Percentiles rank a stretch among this genome's conserved stretches.
phyloP scores from a whole-genome alignment of 2,797 vertebrate genomes.

The Selene dorsalis region DNA sequence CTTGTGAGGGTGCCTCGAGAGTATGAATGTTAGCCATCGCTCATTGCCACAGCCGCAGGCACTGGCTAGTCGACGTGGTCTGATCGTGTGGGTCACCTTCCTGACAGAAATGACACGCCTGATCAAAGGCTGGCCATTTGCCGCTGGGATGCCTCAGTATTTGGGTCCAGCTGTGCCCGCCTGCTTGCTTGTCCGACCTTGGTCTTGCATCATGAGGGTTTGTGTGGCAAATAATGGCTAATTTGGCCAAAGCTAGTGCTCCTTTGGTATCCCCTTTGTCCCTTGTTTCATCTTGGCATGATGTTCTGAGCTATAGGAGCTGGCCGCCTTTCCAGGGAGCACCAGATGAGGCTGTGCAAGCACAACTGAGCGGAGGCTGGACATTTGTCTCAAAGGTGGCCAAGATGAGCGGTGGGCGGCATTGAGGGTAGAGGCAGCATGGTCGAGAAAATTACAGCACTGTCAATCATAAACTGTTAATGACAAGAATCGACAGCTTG shows the following conservation, averaged over 20 bases:
- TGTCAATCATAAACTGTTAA: constrained; percentile 53
- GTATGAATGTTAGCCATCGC: constrained; percentile 41
- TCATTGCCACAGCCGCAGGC: constrained; percentile 35
- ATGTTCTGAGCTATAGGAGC: constrained; percentile 52
- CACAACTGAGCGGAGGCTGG: constrained; percentile 34
- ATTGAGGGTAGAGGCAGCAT: constrained; percentile 3
- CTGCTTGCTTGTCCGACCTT: constrained; percentile 77
- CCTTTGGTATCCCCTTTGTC: constrained; percentile 70
- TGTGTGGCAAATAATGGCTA: constrained; percentile 75
- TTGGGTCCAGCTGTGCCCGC: constrained; percentile 70
- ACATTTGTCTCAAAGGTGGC: constrained; percentile 41
- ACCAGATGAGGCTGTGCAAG: constrained; percentile 39
- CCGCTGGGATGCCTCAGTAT: constrained; percentile 73
- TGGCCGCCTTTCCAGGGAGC: constrained; percentile 28
- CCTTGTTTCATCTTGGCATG: constrained; percentile 72
- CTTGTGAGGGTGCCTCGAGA: constrained; percentile 27
- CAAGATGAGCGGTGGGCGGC: constrained; percentile 29
- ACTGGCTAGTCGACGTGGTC: constrained; percentile 43
- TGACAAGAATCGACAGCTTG: constrained; percentile 47
- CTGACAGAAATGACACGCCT: constrained; percentile 75
- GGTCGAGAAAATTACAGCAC: constrained; percentile 38
- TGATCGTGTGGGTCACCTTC: constrained; percentile 79
- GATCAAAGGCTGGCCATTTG: constrained; percentile 81
- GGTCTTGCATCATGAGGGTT: constrained; percentile 66
- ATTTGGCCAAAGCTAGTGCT: constrained; percentile 63